Percentiles rank a stretch among this genome's conserved stretches.
Evolutionary conservation across 2,113 vertebrate species (phyloP).

Genomic region (Halcyon malimbica): DNA sequence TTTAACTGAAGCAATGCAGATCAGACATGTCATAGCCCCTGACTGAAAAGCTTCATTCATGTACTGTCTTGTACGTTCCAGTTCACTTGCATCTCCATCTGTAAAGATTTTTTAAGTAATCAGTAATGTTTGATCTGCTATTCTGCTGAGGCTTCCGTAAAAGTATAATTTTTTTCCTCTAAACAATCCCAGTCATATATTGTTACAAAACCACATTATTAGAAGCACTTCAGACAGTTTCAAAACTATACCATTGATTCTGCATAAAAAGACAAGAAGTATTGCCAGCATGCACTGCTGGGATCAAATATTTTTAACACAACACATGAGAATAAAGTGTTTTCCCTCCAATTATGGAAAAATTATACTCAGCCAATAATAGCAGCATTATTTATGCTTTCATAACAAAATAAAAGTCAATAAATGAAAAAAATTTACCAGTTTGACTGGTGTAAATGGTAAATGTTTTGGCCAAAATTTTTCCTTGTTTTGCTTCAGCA

Average conservation of each 20-base stretch:
- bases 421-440: slow-evolving; percentile 75
- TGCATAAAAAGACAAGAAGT: neutral
- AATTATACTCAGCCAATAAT: neutral
- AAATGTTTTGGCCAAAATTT: slow-evolving; percentile 91
- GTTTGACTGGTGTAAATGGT: slow-evolving; percentile 88
- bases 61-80: slow-evolving; percentile 90
- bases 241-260: neutral
- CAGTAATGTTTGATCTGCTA: neutral
- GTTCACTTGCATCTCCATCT: slow-evolving; percentile 86
- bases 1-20: slow-evolving; percentile 95
- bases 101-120: slow-evolving; percentile 49
- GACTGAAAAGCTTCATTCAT: slow-evolving; percentile 94
- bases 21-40: slow-evolving; percentile 92
- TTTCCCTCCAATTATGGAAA: neutral
- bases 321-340: neutral
- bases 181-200: neutral
- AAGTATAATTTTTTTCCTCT: neutral
- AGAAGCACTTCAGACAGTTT: neutral
- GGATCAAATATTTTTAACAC: neutral
- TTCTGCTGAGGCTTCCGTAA: neutral
- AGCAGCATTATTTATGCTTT: neutral
- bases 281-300: neutral
- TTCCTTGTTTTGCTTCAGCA: slow-evolving; percentile 82
- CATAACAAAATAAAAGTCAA: neutral
- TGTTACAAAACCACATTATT: neutral